Evolutionary conservation across 2,888 invertebrate genomes (phyloP).

Genomic region (Drosophila colorata): DNA sequence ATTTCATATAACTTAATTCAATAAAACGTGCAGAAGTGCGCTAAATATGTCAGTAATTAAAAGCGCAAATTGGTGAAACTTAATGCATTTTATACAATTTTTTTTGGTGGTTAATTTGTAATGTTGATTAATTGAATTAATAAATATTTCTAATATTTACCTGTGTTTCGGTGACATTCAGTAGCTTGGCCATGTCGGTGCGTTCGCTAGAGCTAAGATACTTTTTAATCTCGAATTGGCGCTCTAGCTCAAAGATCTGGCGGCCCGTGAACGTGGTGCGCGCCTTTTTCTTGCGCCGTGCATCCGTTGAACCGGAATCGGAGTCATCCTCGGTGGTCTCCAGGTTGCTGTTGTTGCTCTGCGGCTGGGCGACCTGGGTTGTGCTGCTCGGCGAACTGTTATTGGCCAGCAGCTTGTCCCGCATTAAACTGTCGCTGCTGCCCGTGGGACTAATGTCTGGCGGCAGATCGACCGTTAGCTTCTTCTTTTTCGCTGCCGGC

Average conservation of each 20-base stretch:
- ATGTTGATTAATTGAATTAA: background rate
- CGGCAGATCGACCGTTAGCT: constrained; percentile 65
- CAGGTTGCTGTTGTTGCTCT: constrained; percentile 54
- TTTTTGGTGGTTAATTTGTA: background rate
- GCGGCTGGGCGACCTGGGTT: constrained; percentile 28
- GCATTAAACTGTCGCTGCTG: constrained; percentile 79
- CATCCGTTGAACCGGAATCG: constrained; percentile 86
- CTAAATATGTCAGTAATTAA: constrained; percentile 22
- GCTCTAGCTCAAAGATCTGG: constrained; percentile 98
- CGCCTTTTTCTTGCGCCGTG: constrained; percentile 92
- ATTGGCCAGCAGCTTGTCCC: constrained; percentile 69
- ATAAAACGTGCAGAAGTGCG: constrained; percentile 11
- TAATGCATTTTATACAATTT: background rate
- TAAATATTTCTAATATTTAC: constrained; percentile 86
- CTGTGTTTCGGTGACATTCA: constrained; percentile 98
- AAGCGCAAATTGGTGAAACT: background rate
- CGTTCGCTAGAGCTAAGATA: constrained; percentile 97
- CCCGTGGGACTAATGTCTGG: constrained; percentile 79
- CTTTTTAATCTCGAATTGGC: constrained; percentile 98
- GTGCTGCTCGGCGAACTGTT: constrained; percentile 56
- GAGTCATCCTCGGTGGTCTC: constrained; percentile 86
- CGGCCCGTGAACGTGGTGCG: constrained; percentile 97
- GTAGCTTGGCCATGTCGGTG: constrained; percentile 96
- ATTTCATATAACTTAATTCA: constrained; percentile 17
- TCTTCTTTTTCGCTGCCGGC: constrained; percentile 82